These are phyloP conservation scores for Jacana jacana DNA, from an alignment of 2,113 vertebrate genomes.

Conservation along the genomic window DNA sequence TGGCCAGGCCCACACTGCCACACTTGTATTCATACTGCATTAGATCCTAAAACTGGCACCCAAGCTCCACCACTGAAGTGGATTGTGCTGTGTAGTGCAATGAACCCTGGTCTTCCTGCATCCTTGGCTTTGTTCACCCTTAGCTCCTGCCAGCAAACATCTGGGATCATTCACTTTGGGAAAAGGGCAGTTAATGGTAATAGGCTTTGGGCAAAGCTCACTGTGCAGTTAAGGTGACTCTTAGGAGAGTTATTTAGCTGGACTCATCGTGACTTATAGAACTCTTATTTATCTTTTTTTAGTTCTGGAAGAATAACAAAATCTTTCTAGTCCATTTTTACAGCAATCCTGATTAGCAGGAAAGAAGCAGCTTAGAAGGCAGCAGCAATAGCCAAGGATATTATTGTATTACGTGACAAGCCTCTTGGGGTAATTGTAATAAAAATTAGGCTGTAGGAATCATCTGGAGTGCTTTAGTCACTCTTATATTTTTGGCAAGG, in stretches of 20 bases:
- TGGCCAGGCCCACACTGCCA: neutral
- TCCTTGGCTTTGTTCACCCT: slow-evolving; percentile 63
- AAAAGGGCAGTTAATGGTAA: neutral
- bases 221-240: neutral
- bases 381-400: neutral
- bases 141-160: slow-evolving; percentile 51
- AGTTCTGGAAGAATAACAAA: neutral
- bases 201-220: neutral
- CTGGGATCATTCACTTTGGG: neutral
- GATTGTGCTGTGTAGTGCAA: slow-evolving; percentile 19
- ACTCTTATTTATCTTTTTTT: neutral
- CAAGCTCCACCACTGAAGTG: neutral
- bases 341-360: neutral
- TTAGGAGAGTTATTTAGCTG: neutral
- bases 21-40: accelerated
- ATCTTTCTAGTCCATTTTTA: neutral
- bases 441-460: neutral
- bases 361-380: neutral
- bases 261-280: neutral
- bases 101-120: slow-evolving; percentile 58
- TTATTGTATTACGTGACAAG: neutral
- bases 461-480: neutral
- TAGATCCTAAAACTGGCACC: neutral
- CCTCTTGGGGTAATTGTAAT: neutral
- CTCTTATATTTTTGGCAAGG: neutral